These are phyloP conservation scores for Gallinago jamesoni DNA, from an alignment of 2,113 vertebrate species.

Conservation along the genomic window DNA sequence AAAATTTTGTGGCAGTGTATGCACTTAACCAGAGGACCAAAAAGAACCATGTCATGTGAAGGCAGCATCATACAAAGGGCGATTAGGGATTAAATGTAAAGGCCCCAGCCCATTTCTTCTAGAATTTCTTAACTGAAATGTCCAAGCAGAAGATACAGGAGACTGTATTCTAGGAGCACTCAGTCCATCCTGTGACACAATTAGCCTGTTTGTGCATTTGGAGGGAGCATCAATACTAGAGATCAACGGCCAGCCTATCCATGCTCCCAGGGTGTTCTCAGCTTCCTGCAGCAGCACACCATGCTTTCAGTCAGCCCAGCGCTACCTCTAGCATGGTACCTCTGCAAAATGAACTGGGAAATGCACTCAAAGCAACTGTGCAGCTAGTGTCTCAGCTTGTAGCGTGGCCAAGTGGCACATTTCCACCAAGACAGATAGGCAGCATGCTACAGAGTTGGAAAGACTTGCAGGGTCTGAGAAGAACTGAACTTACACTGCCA, in stretches of 20 bases:
- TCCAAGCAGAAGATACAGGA: not conserved
- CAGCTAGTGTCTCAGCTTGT: not conserved
- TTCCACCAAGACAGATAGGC: fast-evolving
- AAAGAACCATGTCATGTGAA: not conserved
- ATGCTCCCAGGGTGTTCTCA: fast-evolving
- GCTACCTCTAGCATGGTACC: fast-evolving
- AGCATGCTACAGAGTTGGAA: not conserved
- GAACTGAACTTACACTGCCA: not conserved
- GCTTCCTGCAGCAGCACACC: not conserved
- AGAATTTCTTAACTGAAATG: not conserved
- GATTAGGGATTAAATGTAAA: fast-evolving
- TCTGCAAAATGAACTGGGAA: fast-evolving
- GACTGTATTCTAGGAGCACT: not conserved
- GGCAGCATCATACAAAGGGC: not conserved
- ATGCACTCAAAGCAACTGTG: fast-evolving
- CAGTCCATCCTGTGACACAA: not conserved
- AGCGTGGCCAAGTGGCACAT: fast-evolving
- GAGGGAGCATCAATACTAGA: not conserved
- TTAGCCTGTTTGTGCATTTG: not conserved
- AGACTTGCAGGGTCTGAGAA: fast-evolving
- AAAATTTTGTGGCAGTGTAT: not conserved
- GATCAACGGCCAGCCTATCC: not conserved
- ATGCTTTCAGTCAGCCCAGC: fast-evolving
- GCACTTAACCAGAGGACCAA: not conserved
- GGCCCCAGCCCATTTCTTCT: not conserved